Evolutionary conservation across 2,113 vertebrate species (phyloP), one percentile per base, ranked within the genome.

Genomic region (Coracopsis vasa): DNA sequence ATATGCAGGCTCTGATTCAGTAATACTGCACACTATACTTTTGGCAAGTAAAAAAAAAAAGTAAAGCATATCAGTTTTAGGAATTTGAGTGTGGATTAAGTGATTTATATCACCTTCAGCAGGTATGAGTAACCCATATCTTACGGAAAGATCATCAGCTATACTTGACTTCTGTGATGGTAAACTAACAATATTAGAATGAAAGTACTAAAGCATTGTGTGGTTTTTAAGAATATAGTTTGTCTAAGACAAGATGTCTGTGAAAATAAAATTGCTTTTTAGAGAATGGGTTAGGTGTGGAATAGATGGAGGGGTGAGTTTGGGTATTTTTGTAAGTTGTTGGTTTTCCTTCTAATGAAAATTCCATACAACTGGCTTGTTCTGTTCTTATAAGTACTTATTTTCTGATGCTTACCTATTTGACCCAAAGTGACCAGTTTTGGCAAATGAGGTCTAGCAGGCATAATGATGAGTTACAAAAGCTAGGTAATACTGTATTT

Each of bases 291-390:
- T 50, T 72, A 7, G 8, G 7, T 10, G 6, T 6, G 7, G 9
- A 42, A 25, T 64, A 64, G 25, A 8, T 65, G 16, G 16, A 73
- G 1, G 3, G 1, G 0, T 66, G 15, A 2, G 2, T 11, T 58
- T 58, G 21, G 33, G 33, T 58, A 35, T 58, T 58, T 23, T n/a
- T 58, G 6, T 58, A 35, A 35, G 13, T 35, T 56, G 12, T 56
- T 58, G 21, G 6, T 58, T 58, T 58, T 23, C 56, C n/a, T 58
- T 35, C 17, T 61, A 29, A 23, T 70, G 6, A 39, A 51, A 29
- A 44, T 71, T 79, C 14, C 17, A 6, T 89, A 33, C 20, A 58
- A 27, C 13, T 71, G 61, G 2, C 37, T 67, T 92, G 6, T 8
- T 85, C 23, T 84, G 13, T 69, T 94, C 9, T 85, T 17, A 21